These are phyloP conservation scores for Karalla daura DNA, from an alignment of 2,797 vertebrate species.

Conservation along the genomic window DNA sequence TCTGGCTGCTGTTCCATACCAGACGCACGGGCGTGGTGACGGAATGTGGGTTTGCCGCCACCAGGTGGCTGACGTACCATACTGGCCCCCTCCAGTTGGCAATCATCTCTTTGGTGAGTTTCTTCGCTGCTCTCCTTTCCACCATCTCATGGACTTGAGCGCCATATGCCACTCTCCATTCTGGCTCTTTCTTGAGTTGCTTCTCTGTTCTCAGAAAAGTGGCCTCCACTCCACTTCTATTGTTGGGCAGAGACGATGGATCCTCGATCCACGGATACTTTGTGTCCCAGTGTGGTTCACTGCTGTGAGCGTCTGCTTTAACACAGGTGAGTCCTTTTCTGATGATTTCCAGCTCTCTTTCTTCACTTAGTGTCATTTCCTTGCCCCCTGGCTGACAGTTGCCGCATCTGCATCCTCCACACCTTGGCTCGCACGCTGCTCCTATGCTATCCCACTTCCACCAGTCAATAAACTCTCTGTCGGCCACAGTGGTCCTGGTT, in stretches of 20 bases:
- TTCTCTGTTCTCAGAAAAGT: too few species aligned
- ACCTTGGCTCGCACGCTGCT: not conserved
- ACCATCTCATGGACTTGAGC: too few species aligned
- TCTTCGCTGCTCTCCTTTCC: too few species aligned
- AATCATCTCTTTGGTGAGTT: too few species aligned
- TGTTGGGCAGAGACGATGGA: too few species aligned
- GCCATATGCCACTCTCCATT: too few species aligned
- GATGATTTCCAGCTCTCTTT: not conserved
- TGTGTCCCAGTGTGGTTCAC: too few species aligned
- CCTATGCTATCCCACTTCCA: not conserved
- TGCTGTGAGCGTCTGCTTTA: not conserved
- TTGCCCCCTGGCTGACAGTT: not conserved
- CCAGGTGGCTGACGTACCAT: slow-evolving; percentile 4
- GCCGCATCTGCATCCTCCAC: not conserved
- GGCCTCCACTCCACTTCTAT: too few species aligned
- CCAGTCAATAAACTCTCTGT: not conserved
- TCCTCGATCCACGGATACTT: too few species aligned
- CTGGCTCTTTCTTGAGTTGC: too few species aligned
- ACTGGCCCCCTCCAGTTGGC: slow-evolving; percentile 7
- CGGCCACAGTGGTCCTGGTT: not conserved
- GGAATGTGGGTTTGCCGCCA: not conserved
- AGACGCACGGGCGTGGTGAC: not conserved
- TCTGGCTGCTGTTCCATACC: too few species aligned
- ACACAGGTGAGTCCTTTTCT: not conserved
- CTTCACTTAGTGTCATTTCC: not conserved